phyloP scores from a whole-genome alignment of 2,888 invertebrate species.

The Brachyptera putata region DNA sequence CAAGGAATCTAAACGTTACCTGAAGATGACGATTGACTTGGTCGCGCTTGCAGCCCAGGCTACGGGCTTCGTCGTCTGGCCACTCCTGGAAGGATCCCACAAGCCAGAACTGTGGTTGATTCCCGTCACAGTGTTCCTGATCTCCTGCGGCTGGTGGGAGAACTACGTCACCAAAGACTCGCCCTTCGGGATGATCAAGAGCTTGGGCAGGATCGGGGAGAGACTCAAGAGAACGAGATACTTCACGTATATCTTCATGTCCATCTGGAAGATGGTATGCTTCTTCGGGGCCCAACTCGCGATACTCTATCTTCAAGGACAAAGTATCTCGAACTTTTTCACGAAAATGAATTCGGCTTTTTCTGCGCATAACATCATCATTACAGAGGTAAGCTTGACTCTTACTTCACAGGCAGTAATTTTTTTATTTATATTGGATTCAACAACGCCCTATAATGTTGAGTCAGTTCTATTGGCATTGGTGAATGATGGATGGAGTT shows the following conservation, averaged over 20 bases:
- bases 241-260: slow-evolving; percentile 66
- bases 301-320: slow-evolving; percentile 47
- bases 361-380: slow-evolving; percentile 37
- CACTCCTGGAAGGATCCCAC: slow-evolving; percentile 48
- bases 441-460: too few species aligned
- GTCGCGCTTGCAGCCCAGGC: slow-evolving; percentile 60
- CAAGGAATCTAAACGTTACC: slow-evolving; percentile 42
- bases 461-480: too few species aligned
- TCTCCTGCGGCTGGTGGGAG: slow-evolving; percentile 82
- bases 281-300: slow-evolving; percentile 63
- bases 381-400: slow-evolving; percentile 35
- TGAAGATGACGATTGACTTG: slow-evolving; percentile 52
- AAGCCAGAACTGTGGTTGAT: slow-evolving; percentile 54
- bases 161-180: slow-evolving; percentile 56
- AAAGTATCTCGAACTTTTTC: slow-evolving; percentile 39
- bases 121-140: slow-evolving; percentile 60
- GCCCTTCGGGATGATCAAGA: slow-evolving; percentile 39
- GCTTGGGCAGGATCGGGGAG: slow-evolving; percentile 49
- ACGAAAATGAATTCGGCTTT: slow-evolving; percentile 36
- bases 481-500: too few species aligned
- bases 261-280: slow-evolving; percentile 70
- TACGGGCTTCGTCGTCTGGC: slow-evolving; percentile 66
- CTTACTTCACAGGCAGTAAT: not conserved
- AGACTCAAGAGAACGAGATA: slow-evolving; percentile 60
- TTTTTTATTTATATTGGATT: not conserved